These are phyloP conservation scores for Beroe forskalii DNA, from an alignment of 37 sponge, comb jelly and placozoan genomes.

Conservation along the genomic window DNA sequence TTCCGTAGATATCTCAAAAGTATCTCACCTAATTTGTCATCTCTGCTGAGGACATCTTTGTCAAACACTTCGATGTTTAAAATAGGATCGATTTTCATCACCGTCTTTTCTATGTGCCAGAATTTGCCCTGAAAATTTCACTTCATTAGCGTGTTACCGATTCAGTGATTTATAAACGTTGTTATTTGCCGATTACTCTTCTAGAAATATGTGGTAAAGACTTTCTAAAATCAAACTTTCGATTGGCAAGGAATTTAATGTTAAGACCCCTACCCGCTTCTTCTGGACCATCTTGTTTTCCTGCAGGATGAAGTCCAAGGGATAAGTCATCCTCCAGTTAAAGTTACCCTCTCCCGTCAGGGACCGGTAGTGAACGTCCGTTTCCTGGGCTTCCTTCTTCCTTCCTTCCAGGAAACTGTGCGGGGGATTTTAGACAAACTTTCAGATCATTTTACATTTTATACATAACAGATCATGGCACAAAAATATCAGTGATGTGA, in stretches of 20 bases:
- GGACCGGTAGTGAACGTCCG: constrained; percentile 97
- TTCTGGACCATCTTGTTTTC: constrained; percentile 88
- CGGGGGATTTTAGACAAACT: no score
- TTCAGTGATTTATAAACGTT: no score
- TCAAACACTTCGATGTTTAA: constrained; percentile 58
- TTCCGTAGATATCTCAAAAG: no score
- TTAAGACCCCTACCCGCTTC: constrained; percentile 78
- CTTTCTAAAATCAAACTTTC: no score
- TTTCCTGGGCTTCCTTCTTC: constrained; percentile 92
- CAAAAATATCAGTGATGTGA: no score
- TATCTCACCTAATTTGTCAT: constrained; percentile 20
- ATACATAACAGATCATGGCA: no score
- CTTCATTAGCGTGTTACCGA: no score
- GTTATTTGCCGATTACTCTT: no score
- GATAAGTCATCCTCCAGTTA: constrained; percentile 96
- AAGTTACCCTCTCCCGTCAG: constrained; percentile 99
- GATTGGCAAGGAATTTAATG: no score
- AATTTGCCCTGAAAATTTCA: constrained; percentile 47
- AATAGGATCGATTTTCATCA: constrained; percentile 18
- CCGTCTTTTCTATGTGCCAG: constrained; percentile 64
- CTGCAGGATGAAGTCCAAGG: constrained; percentile 83
- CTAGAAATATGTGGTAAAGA: no score
- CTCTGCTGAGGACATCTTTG: constrained; percentile 51
- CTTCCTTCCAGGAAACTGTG: constrained; percentile 74
- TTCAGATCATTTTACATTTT: no score